Evolutionary conservation across 2,113 vertebrate genomes (phyloP).

Genomic region (Ondatra zibethicus): DNA sequence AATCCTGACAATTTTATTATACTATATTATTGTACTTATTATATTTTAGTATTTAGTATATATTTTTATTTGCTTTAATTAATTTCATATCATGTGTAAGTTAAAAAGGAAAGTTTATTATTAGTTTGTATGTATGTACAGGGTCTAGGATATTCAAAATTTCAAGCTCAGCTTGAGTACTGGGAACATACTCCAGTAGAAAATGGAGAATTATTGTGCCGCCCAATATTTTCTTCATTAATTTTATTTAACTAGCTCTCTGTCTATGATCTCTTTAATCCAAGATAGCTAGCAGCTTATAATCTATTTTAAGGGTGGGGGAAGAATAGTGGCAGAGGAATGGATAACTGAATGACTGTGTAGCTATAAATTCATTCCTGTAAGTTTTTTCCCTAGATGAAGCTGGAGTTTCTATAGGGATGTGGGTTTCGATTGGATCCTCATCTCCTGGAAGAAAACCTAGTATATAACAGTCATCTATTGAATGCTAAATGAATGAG

Average conservation of each 20-base stretch:
- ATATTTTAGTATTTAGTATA: not conserved
- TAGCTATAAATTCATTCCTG: conserved; percentile 25
- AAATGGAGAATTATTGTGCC: not conserved
- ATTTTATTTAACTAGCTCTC: not conserved
- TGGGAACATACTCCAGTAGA: not conserved
- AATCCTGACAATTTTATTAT: not conserved
- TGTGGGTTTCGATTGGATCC: not conserved
- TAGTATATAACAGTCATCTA: not conserved
- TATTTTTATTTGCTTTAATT: not conserved
- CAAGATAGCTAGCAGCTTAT: not conserved
- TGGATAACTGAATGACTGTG: not conserved
- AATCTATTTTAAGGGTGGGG: not conserved
- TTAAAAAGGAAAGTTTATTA: not conserved
- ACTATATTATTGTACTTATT: not conserved
- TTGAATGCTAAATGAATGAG: conserved; percentile 18
- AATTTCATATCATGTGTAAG: not conserved
- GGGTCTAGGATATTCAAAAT: not conserved
- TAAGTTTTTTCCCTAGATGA: conserved; percentile 6
- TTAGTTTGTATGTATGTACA: not conserved
- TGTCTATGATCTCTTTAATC: not conserved
- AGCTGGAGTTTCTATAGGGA: not conserved
- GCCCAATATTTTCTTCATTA: not conserved
- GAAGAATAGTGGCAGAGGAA: not conserved
- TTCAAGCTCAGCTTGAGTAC: not conserved
- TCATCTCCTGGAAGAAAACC: not conserved